These are phyloP conservation scores for Trichopoda pennipes DNA, from an alignment of 2,888 invertebrate genomes.

Conservation along the genomic window DNA sequence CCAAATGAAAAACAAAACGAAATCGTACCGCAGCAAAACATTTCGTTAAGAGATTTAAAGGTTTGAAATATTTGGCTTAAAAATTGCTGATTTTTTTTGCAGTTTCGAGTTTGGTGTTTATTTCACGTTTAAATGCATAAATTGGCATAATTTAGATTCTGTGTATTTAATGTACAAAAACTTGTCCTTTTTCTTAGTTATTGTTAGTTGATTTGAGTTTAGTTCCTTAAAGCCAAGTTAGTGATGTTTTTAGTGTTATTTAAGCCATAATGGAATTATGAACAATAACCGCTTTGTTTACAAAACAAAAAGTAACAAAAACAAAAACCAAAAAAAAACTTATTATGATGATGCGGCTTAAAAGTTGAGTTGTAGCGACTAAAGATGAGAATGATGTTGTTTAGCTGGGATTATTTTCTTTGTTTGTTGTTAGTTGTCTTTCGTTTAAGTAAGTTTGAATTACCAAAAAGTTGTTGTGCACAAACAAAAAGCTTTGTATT, in stretches of 20 bases:
- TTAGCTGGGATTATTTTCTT: conserved; percentile 34
- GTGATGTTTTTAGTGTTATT: conserved; percentile 61
- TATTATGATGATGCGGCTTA: conserved; percentile 48
- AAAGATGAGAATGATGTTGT: conserved; percentile 51
- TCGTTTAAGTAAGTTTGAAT: conserved; percentile 20
- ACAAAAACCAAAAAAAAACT: conserved; percentile 3
- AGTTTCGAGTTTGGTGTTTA: conserved; percentile 49
- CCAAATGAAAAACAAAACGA: conserved; percentile 15
- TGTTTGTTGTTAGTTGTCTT: conserved; percentile 27
- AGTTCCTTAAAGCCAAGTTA: conserved; percentile 51
- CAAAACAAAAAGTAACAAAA: conserved; percentile 29
- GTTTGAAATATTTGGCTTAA: conserved; percentile 49
- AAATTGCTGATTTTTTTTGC: conserved; percentile 33
- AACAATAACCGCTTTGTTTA: conserved; percentile 65
- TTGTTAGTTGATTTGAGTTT: conserved; percentile 33
- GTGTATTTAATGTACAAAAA: conserved; percentile 57
- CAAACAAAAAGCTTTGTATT: conserved; percentile 44
- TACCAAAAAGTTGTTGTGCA: conserved; percentile 54
- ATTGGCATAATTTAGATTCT: conserved; percentile 70
- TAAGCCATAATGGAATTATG: conserved; percentile 68
- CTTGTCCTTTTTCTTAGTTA: conserved; percentile 40
- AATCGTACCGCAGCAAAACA: conserved; percentile 32
- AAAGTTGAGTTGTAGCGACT: conserved; percentile 45
- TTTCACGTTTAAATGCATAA: conserved; percentile 71
- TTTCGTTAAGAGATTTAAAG: conserved; percentile 21